These are phyloP conservation scores for Cinara cedri DNA, from an alignment of 2,888 invertebrate genomes.

Conservation along the genomic window DNA sequence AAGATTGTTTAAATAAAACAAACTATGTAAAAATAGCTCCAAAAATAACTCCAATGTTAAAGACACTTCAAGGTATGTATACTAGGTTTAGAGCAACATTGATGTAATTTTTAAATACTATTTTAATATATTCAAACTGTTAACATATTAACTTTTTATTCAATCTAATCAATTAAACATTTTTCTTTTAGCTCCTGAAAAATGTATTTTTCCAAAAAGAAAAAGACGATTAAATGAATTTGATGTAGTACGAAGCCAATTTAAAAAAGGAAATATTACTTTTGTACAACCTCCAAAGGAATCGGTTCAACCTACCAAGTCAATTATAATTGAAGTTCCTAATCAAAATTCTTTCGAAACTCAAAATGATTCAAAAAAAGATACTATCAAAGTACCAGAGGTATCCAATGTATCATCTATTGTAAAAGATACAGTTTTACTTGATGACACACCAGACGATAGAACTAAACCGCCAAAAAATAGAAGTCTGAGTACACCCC, in stretches of 20 bases:
- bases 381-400: constrained; percentile 20
- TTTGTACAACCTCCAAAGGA: background rate
- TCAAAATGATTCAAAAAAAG: constrained; percentile 4
- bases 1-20: background rate
- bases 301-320: background rate
- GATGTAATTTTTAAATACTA: background rate
- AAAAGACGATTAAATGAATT: constrained; percentile 23
- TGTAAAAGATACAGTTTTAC: background rate
- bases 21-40: constrained; percentile 46
- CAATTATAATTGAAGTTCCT: constrained; percentile 53
- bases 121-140: background rate
- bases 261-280: constrained; percentile 26
- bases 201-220: constrained; percentile 46
- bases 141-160: too few species aligned
- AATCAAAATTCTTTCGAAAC: constrained; percentile 42
- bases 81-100: background rate
- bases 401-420: constrained; percentile 8
- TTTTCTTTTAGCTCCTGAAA: constrained; percentile 32
- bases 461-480: constrained; percentile 42
- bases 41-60: constrained; percentile 6
- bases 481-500: constrained; percentile 54
- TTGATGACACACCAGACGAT: constrained; percentile 36
- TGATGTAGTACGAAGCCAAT: constrained; percentile 24
- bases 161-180: background rate
- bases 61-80: constrained; percentile 12